Evolutionary conservation across 1,140 invertebrate genomes (phyloP).

Genomic region (Condylostylus longicornis): DNA sequence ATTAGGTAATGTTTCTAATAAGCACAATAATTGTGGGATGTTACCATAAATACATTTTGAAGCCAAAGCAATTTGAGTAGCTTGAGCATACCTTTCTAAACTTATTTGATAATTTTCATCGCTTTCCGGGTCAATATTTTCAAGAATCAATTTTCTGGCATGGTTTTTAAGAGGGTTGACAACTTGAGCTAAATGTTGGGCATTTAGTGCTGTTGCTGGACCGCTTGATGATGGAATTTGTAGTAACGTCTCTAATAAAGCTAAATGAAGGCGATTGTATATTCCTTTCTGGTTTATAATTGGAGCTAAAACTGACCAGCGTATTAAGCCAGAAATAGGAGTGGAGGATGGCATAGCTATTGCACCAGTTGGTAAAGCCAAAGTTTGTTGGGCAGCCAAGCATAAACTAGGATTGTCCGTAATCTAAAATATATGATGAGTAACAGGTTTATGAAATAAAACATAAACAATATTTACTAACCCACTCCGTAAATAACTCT

Average conservation of each 20-base stretch:
- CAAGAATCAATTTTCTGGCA: slow-evolving; percentile 28
- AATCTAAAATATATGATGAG: slow-evolving; percentile 36
- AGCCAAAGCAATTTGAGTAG: slow-evolving; percentile 54
- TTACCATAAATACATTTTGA: slow-evolving; percentile 64
- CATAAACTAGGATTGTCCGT: slow-evolving; percentile 50
- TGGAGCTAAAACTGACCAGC: slow-evolving; percentile 52
- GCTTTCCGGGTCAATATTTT: slow-evolving; percentile 12
- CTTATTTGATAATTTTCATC: slow-evolving; percentile 34
- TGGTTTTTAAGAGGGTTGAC: slow-evolving; percentile 33
- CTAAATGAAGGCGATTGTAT: slow-evolving; percentile 48
- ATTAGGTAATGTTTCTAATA: slow-evolving; percentile 39
- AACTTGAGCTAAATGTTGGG: slow-evolving; percentile 39
- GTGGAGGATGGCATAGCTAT: slow-evolving; percentile 70
- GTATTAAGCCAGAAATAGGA: slow-evolving; percentile 60
- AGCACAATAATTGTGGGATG: slow-evolving; percentile 41
- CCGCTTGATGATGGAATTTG: slow-evolving; percentile 35
- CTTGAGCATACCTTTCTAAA: slow-evolving; percentile 59
- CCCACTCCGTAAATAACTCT: slow-evolving; percentile 50
- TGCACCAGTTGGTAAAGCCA: slow-evolving; percentile 52
- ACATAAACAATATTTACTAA: no score
- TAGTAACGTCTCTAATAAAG: slow-evolving; percentile 42
- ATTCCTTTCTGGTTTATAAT: slow-evolving; percentile 28
- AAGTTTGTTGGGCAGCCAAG: slow-evolving; percentile 52
- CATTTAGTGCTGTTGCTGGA: slow-evolving; percentile 40
- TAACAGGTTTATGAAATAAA: background rate